Evolutionary conservation across 2,797 vertebrate species (phyloP).

Genomic region (Brachyrhaphis roseni): DNA sequence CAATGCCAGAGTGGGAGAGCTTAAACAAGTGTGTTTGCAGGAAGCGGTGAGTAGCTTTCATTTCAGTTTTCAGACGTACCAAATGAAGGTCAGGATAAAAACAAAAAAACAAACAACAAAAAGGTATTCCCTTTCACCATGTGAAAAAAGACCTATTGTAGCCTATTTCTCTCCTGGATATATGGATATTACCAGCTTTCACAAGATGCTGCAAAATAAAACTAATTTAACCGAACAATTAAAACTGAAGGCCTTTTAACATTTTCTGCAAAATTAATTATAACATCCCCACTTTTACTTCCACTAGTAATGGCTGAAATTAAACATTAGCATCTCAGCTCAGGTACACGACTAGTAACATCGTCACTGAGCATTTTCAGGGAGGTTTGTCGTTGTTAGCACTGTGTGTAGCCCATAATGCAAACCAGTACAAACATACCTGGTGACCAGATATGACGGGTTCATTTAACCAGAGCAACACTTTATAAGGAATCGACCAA

Average conservation of each 20-base stretch:
- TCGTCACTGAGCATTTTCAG: neutral
- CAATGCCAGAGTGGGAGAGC: constrained; percentile 84
- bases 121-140: neutral
- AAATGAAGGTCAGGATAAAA: neutral
- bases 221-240: neutral
- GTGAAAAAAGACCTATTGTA: neutral
- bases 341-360: neutral
- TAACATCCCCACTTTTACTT: neutral
- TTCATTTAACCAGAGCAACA: neutral
- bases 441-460: neutral
- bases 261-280: neutral
- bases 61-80: neutral
- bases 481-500: neutral
- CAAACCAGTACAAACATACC: too few relatives aligned
- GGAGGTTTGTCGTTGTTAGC: neutral
- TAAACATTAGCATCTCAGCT: neutral
- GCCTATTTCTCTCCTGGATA: neutral
- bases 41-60: constrained; percentile 84
- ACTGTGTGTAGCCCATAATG: too few relatives aligned
- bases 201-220: neutral
- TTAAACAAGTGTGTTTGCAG: constrained; percentile 87
- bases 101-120: neutral
- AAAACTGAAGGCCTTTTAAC: neutral
- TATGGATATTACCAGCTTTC: neutral
- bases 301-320: neutral